Evolutionary conservation across 2,888 invertebrate genomes (phyloP).

Genomic region (Hyalella azteca): DNA sequence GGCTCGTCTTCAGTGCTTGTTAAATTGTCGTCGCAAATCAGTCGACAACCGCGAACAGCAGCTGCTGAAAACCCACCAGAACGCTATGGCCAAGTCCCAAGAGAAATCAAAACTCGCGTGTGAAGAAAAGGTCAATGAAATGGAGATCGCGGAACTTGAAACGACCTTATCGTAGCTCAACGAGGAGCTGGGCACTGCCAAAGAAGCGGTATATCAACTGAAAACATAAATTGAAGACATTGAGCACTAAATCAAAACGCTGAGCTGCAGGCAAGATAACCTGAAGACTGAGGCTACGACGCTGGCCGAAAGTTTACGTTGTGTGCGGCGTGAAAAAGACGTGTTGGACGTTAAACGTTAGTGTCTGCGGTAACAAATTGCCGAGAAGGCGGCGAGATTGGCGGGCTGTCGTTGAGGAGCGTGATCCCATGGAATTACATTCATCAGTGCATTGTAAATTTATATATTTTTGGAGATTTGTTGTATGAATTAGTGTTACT

Average conservation of each 20-base stretch:
- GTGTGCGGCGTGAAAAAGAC: too few species aligned
- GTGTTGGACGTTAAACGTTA: too few species aligned
- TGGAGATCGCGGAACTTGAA: neutral
- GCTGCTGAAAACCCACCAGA: neutral
- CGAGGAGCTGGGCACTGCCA: neutral
- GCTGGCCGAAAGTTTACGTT: too few species aligned
- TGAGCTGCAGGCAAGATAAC: too few species aligned
- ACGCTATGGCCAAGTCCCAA: neutral
- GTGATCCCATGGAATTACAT: too few species aligned
- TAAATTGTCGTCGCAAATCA: neutral
- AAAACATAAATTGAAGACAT: neutral
- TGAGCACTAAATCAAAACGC: neutral
- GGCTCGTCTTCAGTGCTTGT: neutral
- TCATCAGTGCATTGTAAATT: too few species aligned
- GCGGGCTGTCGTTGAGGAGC: too few species aligned
- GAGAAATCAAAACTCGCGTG: neutral
- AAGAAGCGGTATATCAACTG: neutral
- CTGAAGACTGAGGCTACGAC: too few species aligned
- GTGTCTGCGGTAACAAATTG: too few species aligned
- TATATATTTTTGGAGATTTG: too few species aligned
- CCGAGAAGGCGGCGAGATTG: too few species aligned
- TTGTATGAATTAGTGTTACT: too few species aligned
- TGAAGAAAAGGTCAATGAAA: neutral
- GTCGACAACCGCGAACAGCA: neutral
- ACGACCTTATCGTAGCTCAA: neutral